Conservation (phyloP, 1,140 invertebrate species). For the Trypoxylus dichotomus region DNA sequence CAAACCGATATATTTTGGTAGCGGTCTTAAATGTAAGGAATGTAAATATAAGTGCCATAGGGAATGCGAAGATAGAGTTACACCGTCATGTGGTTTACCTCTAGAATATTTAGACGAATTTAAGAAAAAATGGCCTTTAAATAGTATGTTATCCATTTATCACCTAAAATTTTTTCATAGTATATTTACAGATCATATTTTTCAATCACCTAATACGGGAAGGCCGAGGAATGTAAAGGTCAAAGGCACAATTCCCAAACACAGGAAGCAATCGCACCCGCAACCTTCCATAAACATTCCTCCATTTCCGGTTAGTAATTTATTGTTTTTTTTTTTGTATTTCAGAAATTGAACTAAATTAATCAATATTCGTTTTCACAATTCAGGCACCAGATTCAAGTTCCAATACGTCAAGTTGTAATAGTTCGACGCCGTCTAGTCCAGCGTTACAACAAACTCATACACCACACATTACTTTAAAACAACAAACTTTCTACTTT, state of each 20-base stretch:
- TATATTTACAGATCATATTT: conserved; percentile 33
- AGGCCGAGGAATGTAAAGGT: conserved; percentile 45
- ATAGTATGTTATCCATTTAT: conserved; percentile 54
- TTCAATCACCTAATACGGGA: conserved; percentile 53
- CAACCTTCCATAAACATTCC: conserved; percentile 63
- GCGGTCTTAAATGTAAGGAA: conserved; percentile 86
- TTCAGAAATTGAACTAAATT: neutral
- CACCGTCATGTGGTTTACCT: conserved; percentile 88
- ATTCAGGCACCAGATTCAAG: conserved; percentile 77
- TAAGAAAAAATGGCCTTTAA: conserved; percentile 66
- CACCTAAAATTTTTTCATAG: neutral
- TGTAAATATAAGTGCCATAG: conserved; percentile 92
- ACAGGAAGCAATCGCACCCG: conserved; percentile 58
- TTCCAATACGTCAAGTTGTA: conserved; percentile 94
- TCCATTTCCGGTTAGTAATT: conserved; percentile 60
- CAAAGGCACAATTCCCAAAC: conserved; percentile 43
- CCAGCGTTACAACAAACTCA: conserved; percentile 75
- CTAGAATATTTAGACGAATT: conserved; percentile 80
- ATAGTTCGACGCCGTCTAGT: conserved; percentile 93
- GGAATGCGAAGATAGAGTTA: conserved; percentile 88
- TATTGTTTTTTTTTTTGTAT: neutral
- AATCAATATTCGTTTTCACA: conserved; percentile 14
- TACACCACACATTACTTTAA: conserved; percentile 54
- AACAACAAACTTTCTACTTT: conserved; percentile 81
- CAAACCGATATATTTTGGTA: conserved; percentile 87